Percentiles rank a stretch among this genome's conserved stretches.
Evolutionary conservation across 1,140 invertebrate genomes (phyloP).

Genomic region (Drosophila tsacasi): DNA sequence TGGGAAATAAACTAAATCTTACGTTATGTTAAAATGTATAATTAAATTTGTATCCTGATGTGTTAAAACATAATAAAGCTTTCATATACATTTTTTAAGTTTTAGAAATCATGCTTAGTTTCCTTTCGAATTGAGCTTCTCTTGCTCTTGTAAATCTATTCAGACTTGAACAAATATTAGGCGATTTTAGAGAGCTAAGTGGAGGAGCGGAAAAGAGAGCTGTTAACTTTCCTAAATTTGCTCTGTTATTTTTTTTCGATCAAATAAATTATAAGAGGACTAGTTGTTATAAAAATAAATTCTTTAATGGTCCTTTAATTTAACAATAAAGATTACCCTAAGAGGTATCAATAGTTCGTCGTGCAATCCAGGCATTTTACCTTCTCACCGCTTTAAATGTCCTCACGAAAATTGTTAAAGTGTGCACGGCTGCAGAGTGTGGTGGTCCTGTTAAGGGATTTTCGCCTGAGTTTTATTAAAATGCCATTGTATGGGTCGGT

Average conservation of each 20-base stretch:
- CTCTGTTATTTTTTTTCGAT: not conserved
- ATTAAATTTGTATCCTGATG: too few relatives aligned
- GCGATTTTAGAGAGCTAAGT: not conserved
- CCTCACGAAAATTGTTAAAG: slow-evolving; percentile 70
- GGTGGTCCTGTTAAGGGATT: slow-evolving; percentile 60
- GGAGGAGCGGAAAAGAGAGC: not conserved
- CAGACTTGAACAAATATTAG: not conserved
- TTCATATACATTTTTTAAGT: not conserved
- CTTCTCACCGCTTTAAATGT: slow-evolving; percentile 38
- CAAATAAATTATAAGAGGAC: not conserved
- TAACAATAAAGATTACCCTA: not conserved
- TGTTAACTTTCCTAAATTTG: not conserved
- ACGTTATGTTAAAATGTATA: too few relatives aligned
- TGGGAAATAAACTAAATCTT: not conserved
- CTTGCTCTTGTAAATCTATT: not conserved
- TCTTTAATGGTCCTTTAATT: too few relatives aligned
- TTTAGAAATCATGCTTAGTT: not conserved
- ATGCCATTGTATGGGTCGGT: slow-evolving; percentile 55
- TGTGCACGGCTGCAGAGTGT: slow-evolving; percentile 27
- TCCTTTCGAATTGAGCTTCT: not conserved
- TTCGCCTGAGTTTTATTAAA: slow-evolving; percentile 76
- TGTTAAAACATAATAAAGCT: too few relatives aligned
- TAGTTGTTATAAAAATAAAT: too few relatives aligned
- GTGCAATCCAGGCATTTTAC: not conserved
- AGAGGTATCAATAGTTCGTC: not conserved